Percentiles rank a stretch among this genome's conserved stretches.
Evolutionary conservation across 2,113 vertebrate genomes (phyloP).

Genomic region (Rhadina sibilatrix): DNA sequence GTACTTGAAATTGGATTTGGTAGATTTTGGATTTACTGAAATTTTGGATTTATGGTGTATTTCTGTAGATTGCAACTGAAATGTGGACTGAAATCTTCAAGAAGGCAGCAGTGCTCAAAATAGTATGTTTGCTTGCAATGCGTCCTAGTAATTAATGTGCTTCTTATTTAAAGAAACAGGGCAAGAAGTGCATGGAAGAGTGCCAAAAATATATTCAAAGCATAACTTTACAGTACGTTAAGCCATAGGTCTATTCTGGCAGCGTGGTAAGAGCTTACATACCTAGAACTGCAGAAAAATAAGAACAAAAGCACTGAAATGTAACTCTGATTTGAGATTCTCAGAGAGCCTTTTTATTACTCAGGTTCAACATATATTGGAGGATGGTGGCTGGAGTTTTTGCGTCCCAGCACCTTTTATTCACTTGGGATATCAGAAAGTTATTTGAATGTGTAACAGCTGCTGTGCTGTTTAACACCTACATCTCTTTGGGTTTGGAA

Average conservation of each 20-base stretch:
- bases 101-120: neutral
- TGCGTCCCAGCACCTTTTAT: neutral
- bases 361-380: neutral
- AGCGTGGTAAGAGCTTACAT: neutral
- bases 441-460: neutral
- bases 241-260: neutral
- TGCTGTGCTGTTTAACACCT: neutral
- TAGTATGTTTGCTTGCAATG: neutral
- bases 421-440: neutral
- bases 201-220: conserved; percentile 16
- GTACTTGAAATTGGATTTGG: neutral
- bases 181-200: neutral
- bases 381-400: neutral
- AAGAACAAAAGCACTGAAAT: neutral
- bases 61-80: neutral
- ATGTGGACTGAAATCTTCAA: neutral
- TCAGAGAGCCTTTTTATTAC: neutral
- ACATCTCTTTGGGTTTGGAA: neutral
- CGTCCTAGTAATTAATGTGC: neutral
- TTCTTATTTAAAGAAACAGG: conserved; percentile 37
- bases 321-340: neutral
- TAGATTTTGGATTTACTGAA: neutral
- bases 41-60: neutral
- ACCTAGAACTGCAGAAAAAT: neutral
- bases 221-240: neutral